Evolutionary conservation across 1,140 invertebrate species (phyloP), one percentile per base, ranked within the genome.

Genomic region (Cecropterus lyciades): DNA sequence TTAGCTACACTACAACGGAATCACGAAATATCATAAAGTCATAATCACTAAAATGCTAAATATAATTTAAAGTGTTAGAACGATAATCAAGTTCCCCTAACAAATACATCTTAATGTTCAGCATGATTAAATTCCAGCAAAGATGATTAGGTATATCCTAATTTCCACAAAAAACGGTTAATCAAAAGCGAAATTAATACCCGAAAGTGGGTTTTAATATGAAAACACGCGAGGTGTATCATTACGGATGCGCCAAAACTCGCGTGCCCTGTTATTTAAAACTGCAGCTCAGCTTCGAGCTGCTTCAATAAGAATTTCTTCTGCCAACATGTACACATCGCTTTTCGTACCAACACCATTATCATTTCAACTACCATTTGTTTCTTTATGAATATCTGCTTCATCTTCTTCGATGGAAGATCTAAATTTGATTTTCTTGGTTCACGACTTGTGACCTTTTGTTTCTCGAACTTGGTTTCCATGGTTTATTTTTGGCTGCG

Each of bases 401-500:
- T 33, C 49, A 69, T 24, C 0, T 0, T 9, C 2, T 11, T 10
- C 14, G 15, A 0, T 3, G 10, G 40, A 55, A 68, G 46, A 42
- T 59, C 53, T 37, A 65, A 56, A 66, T 42, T 77, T 7, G 13
- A 43, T 27, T 69, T 51, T 16, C 3, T 20, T 11, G 8, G 17
- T 30, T 13, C 6, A 33, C 17, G 42, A 67, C 42, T 40, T 48
- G 15, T 43, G 9, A 40, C 57, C 40, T 65, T 33, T 43, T 20
- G 15, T 40, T 16, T 0, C 27, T 16, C n/a, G 33, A 57, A 42
- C 48, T 67, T 46, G 37, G 37, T 64, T 62, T 48, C 72, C 64
- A n/a, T 76, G 71, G 73, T 87, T 84, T 91, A 89, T 91, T 91
- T 89, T 85, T 87, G 88, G 77, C 88, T 91, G 88, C 88, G 88